Evolutionary conservation across 30 jellyfish, hydroid and myxozoan species (phyloP).

Genomic region (Catostylus mosaicus): DNA sequence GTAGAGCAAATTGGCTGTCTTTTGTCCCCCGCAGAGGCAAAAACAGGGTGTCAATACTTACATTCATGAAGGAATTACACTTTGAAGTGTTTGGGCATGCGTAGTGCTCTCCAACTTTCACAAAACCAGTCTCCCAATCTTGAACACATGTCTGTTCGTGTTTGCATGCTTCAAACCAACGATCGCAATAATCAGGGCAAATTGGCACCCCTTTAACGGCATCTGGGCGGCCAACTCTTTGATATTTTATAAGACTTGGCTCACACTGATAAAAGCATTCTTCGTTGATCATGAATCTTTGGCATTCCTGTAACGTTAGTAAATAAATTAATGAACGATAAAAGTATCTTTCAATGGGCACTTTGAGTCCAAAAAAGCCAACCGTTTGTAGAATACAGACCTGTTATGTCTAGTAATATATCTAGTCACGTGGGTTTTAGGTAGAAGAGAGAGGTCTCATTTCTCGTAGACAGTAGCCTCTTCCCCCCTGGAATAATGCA

Average conservation of each 20-base stretch:
- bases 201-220: slow-evolving; percentile 58
- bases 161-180: slow-evolving; percentile 77
- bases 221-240: slow-evolving; percentile 32
- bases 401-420: too few relatives aligned
- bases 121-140: slow-evolving; percentile 57
- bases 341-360: too few relatives aligned
- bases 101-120: slow-evolving; percentile 30
- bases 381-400: too few relatives aligned
- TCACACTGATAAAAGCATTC: slow-evolving; percentile 80
- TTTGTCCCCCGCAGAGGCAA: too few relatives aligned
- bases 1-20: too few relatives aligned
- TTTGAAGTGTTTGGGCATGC: slow-evolving; percentile 48
- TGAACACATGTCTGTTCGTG: slow-evolving; percentile 67
- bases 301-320: slow-evolving; percentile 17
- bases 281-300: slow-evolving; percentile 21
- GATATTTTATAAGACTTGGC: slow-evolving; percentile 41
- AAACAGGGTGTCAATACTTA: too few relatives aligned
- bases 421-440: too few relatives aligned
- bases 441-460: too few relatives aligned
- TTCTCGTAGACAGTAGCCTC: too few relatives aligned
- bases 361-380: too few relatives aligned
- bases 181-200: slow-evolving; percentile 54
- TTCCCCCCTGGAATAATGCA: too few relatives aligned
- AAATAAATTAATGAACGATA: too few relatives aligned
- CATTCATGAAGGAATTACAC: slow-evolving; percentile 55